Base-by-base conservation (phyloP, 2,888 invertebrate genomes). In the Amblyjoppa fuscipennis region DNA sequence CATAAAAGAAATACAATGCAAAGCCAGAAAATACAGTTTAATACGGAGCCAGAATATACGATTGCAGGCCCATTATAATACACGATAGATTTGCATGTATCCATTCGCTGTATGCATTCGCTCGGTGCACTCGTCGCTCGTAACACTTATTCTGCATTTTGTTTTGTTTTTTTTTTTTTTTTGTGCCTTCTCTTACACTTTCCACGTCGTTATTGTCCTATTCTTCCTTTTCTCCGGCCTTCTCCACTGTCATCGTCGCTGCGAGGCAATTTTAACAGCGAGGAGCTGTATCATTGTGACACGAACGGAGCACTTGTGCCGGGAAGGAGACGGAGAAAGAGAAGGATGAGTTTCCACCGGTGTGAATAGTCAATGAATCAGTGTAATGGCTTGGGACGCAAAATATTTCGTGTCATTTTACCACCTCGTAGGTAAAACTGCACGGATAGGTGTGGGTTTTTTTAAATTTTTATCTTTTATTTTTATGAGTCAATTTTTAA, bases 221-320 rank as follows among this genome's bases (percentile, higher is more conserved):
- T 56, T 56, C 6, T 56, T 56, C 7, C 2, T 20, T 11, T 56
- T 25, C 56, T 2, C 11, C 56, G 20, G 25, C 56, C 56, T 31
- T 28, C 59, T 20, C 13, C 13, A 11, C 64, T n/a, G 49, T 34
- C 20, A n/a, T 4, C 31, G 25, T 16, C 7, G 34, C 74, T 81
- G 71, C 64, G 38, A 56, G 68, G 81, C 80, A 81, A 83, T 86
- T 86, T 81, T 38, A 86, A 83, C 70, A 66, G 66, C 75, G 75
- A 70, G 49, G 76, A 77, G 59, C 73, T 49, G 70, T 31, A 34
- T 45, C 75, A 75, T 75, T 75, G 75, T 75, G 64, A 64, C 51
- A 68, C 70, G 73, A 73, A 66, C 71, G 79, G 77, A 64, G 51
- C 59, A 78, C 77, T 78, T 73, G 69, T 81, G n/a, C 56, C 51